A percentile compares a stretch with the other conserved stretches of the same genome.
Conservation (phyloP, 2,888 invertebrate genomes). For the Standfussiana lucernea region DNA sequence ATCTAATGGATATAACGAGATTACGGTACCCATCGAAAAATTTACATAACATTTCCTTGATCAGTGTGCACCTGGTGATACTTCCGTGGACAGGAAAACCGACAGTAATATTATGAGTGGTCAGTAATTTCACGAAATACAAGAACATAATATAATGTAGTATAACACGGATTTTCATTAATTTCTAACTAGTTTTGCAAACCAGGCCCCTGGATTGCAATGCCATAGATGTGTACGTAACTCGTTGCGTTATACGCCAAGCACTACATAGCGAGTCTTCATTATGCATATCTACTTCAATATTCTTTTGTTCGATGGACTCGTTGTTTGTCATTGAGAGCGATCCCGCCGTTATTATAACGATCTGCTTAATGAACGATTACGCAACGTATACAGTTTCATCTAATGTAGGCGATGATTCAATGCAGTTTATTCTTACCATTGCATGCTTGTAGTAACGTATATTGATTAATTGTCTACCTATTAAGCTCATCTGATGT, state of each 20-base stretch:
- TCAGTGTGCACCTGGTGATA: constrained; percentile 63
- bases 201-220: constrained; percentile 36
- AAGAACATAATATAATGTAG: constrained; percentile 9
- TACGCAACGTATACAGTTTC: constrained; percentile 79
- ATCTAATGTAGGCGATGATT: constrained; percentile 81
- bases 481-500: constrained; percentile 46
- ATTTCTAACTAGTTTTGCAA: constrained; percentile 54
- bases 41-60: constrained; percentile 79
- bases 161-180: constrained; percentile 43
- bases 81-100: constrained; percentile 40
- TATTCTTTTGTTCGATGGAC: constrained; percentile 67
- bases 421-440: constrained; percentile 75
- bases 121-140: constrained; percentile 42
- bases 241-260: constrained; percentile 52
- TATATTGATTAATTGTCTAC: constrained; percentile 48
- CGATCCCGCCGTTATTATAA: constrained; percentile 66
- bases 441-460: constrained; percentile 54
- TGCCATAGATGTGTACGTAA: constrained; percentile 37
- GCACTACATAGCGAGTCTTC: constrained; percentile 45
- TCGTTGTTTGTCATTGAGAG: constrained; percentile 66
- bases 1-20: constrained; percentile 86
- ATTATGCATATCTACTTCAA: constrained; percentile 65
- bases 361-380: constrained; percentile 82
- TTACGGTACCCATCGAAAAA: constrained; percentile 82
- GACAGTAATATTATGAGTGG: constrained; percentile 40